Evolutionary conservation across 2,113 vertebrate species (phyloP), one percentile per base, ranked within the genome.

Genomic region (Tragulus kanchil): DNA sequence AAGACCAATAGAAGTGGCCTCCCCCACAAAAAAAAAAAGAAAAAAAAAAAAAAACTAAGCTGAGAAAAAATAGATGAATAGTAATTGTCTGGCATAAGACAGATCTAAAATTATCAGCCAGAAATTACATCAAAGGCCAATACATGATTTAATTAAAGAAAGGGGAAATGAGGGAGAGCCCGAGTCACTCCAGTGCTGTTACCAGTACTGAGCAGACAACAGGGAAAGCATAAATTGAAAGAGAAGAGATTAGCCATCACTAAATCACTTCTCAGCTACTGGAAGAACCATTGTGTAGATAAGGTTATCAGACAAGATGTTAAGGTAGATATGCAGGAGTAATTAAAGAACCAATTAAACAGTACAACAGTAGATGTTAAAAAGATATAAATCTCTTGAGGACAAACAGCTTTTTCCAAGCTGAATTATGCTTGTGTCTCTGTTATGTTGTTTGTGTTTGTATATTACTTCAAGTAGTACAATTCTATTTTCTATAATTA

Each of bases 311-410:
- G 94, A 96, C 23, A 97, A 96, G 91, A 94, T 93, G 50, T 85
- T 90, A 96, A 97, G 97, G 86, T 23, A 94, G 95, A 96, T 31
- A 88, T 85, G 77, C 23, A 71, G 56, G 1, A n/a, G 94, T 97
- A 78, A 94, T 98, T 98, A 98, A 97, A 93, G 85, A 90, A 97
- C 97, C 58, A 98, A 97, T 96, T 90, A 98, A 75, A 91, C 52
- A 56, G 42, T 94, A 98, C 96, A 98, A 95, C 1, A 36, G 28
- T n/a, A 65, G n/a, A 96, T 97, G 90, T 86, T 90, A 95, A 97
- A 97, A 96, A 95, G 85, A 96, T 95, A 95, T 84, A 78, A 95
- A 94, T 96, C 95, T 82, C 42, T 83, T 50, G 16, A 77, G 83
- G 28, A 83, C 58, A 95, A 90, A 82, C 21, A 81, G 31, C 4